These are phyloP conservation scores for Helarctos malayanus DNA, from an alignment of 2,797 vertebrate genomes.

Conservation along the genomic window DNA sequence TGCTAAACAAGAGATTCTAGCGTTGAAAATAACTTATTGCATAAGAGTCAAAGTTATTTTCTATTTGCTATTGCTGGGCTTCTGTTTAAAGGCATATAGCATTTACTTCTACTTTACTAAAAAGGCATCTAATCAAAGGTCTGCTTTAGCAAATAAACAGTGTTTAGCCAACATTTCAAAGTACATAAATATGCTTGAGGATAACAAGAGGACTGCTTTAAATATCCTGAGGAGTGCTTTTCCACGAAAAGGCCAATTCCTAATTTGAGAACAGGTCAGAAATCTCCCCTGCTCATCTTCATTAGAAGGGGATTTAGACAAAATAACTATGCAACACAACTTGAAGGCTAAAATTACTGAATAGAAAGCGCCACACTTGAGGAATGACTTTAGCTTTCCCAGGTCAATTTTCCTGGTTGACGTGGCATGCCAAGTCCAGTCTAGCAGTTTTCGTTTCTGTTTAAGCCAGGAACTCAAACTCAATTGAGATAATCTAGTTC, in stretches of 20 bases:
- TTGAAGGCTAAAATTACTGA: constrained; percentile 48
- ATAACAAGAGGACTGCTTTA: background rate
- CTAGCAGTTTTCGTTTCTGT: constrained; percentile 54
- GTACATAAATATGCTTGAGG: background rate
- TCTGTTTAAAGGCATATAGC: constrained; percentile 25
- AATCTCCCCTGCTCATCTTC: background rate
- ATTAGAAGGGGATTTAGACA: constrained; percentile 11
- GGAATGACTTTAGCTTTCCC: background rate
- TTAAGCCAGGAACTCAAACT: constrained; percentile 45
- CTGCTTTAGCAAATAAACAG: background rate
- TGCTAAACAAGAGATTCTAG: constrained; percentile 45
- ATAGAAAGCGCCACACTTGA: background rate
- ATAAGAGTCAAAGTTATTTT: constrained; percentile 32
- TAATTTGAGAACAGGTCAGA: constrained; percentile 33
- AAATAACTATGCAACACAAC: constrained; percentile 63
- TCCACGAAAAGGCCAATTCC: constrained; percentile 68
- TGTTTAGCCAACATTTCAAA: constrained; percentile 34
- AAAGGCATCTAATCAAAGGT: constrained; percentile 27
- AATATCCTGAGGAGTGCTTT: constrained; percentile 31
- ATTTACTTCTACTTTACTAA: constrained; percentile 65
- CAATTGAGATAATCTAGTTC: background rate
- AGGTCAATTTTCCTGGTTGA: background rate
- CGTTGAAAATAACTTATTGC: constrained; percentile 63
- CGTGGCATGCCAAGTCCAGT: background rate
- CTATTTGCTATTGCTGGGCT: constrained; percentile 9